Evolutionary conservation across 1,140 invertebrate species (phyloP).

Genomic region (Sitobion miscanthi): DNA sequence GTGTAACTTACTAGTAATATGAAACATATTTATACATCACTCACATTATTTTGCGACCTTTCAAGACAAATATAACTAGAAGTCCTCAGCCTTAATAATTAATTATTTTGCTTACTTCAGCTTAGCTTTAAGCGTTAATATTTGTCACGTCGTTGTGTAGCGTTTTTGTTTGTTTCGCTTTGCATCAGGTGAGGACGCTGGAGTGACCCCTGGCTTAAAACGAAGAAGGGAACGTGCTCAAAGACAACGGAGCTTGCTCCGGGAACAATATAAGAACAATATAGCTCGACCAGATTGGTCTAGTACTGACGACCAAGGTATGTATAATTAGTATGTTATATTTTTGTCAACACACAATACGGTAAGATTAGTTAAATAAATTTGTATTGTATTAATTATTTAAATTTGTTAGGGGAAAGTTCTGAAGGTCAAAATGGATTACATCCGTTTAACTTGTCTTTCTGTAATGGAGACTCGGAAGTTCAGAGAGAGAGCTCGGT

Average conservation of each 20-base stretch:
- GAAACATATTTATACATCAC: too few species aligned
- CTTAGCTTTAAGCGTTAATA: slow-evolving; percentile 43
- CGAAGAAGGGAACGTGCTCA: slow-evolving; percentile 78
- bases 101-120: slow-evolving; percentile 6
- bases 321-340: not conserved
- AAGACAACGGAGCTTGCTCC: slow-evolving; percentile 66
- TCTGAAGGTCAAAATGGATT: slow-evolving; percentile 48
- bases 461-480: slow-evolving; percentile 46
- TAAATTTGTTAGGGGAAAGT: not conserved
- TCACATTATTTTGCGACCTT: too few species aligned
- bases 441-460: slow-evolving; percentile 12
- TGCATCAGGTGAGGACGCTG: slow-evolving; percentile 63
- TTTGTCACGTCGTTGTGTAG: slow-evolving; percentile 42
- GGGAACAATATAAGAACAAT: slow-evolving; percentile 57
- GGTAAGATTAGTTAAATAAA: not conserved
- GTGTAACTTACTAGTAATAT: too few species aligned
- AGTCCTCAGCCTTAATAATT: not conserved
- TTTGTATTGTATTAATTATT: not conserved
- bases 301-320: slow-evolving; percentile 56
- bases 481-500: slow-evolving; percentile 75
- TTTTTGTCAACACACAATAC: too few species aligned
- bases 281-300: slow-evolving; percentile 53
- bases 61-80: too few species aligned
- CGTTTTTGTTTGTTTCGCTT: slow-evolving; percentile 58
- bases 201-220: slow-evolving; percentile 77